Conservation (phyloP, 2,888 invertebrate genomes). For the Sinhomidia bicolor region DNA sequence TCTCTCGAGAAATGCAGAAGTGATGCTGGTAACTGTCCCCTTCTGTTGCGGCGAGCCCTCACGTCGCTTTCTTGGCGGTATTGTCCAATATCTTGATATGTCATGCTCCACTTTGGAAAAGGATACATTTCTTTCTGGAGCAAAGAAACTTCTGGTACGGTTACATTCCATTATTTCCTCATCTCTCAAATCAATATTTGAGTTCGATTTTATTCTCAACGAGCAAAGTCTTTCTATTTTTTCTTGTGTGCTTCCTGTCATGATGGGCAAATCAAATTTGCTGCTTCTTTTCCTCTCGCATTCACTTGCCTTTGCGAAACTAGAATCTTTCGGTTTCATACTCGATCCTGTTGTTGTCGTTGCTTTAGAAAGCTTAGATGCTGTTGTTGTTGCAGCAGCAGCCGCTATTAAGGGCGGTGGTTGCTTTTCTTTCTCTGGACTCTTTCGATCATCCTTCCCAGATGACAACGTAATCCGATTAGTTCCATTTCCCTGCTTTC, state of each 20-base stretch:
- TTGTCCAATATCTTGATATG: slow-evolving; percentile 72
- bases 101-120: slow-evolving; percentile 38
- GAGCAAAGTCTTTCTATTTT: slow-evolving; percentile 22
- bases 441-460: slow-evolving; percentile 75
- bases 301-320: slow-evolving; percentile 28
- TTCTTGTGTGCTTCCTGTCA: slow-evolving; percentile 40
- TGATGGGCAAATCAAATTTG: slow-evolving; percentile 41
- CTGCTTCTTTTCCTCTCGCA: slow-evolving; percentile 30
- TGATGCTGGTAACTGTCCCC: slow-evolving; percentile 83
- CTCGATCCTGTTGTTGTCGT: slow-evolving; percentile 32
- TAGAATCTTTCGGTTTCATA: slow-evolving; percentile 56
- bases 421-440: slow-evolving; percentile 71
- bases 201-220: slow-evolving; percentile 65
- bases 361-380: slow-evolving; percentile 43
- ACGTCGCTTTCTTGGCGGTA: slow-evolving; percentile 71
- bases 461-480: slow-evolving; percentile 75
- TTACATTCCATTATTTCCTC: slow-evolving; percentile 50
- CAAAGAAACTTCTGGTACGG: slow-evolving; percentile 30
- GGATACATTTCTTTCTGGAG: slow-evolving; percentile 33
- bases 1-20: slow-evolving; percentile 63
- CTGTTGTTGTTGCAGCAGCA: slow-evolving; percentile 22
- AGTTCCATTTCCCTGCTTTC: slow-evolving; percentile 71
- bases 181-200: slow-evolving; percentile 70
- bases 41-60: slow-evolving; percentile 7
- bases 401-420: slow-evolving; percentile 33